Evolutionary conservation across 2,797 vertebrate species (phyloP).

Genomic region (Paguma larvata): DNA sequence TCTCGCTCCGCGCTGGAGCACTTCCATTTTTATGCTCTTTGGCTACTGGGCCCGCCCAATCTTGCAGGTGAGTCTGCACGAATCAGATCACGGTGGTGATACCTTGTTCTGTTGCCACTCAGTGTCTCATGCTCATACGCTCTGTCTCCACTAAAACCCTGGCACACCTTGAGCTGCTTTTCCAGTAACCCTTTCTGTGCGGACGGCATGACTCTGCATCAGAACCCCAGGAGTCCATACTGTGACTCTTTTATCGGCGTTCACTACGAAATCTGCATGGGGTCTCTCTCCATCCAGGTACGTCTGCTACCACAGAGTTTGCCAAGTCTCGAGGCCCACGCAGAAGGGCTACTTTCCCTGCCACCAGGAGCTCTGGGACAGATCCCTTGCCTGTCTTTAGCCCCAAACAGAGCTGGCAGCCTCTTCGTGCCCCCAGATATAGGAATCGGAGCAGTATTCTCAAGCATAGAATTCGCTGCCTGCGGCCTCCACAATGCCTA

Average conservation of each 20-base stretch:
- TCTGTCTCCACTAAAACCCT: not conserved
- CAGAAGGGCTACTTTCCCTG: not conserved
- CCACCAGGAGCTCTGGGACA: too few species aligned
- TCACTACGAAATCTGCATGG: not conserved
- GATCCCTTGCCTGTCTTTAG: not conserved
- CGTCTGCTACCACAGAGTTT: not conserved
- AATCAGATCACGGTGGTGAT: fast-evolving
- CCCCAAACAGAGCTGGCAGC: not conserved
- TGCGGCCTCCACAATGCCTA: not conserved
- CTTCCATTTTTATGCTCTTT: not conserved
- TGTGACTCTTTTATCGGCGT: not conserved
- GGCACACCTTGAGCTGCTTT: not conserved
- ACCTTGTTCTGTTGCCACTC: not conserved
- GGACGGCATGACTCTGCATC: not conserved
- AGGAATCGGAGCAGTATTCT: not conserved
- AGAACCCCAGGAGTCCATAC: not conserved
- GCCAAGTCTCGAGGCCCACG: not conserved
- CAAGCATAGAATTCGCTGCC: too few species aligned
- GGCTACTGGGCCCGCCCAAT: not conserved
- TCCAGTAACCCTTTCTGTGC: not conserved
- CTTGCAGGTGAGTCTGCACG: not conserved
- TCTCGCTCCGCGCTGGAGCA: fast-evolving
- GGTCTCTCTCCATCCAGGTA: too few species aligned
- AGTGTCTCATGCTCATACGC: not conserved
- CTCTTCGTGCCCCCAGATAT: not conserved